Evolutionary conservation across 2,888 invertebrate species (phyloP), one percentile per base, ranked within the genome.

Genomic region (Idaea dimidiata): DNA sequence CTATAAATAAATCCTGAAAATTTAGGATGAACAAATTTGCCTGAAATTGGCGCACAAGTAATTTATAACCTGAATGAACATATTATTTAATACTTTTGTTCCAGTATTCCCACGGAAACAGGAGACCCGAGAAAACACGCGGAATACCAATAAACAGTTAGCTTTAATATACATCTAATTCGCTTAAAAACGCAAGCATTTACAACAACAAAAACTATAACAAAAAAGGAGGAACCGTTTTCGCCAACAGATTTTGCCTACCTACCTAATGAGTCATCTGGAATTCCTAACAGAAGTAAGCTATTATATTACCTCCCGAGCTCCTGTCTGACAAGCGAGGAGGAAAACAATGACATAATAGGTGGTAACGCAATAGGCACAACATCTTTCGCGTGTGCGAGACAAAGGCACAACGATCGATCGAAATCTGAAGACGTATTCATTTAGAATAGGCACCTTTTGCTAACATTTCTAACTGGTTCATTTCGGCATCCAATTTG

Each of bases 321-420:
- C 43, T 43, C 43, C 43, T 43, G 43, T 14, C 43, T 43, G 43
- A 43, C 43, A 43, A 14, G 43, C 7, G 43, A 43, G 43, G 43
- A 8, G 43, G 43, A 14, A 43, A 43, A 43, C 43, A 43, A 43
- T 43, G 43, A 43, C 43, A 43, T 43, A 43, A 43, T 43, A 43
- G 43, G 43, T 43, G 43, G 43, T 43, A 43, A 43, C 43, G 43
- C 43, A 43, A 33, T 16, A 17, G 17, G 55, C 55, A 17, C 43
- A 43, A 43, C 43, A 43, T 43, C 43, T 74, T 78, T 77, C 72
- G 77, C 77, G 65, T 67, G 72, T 72, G 67, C 71, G 74, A 77
- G 76, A 80, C 81, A 80, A 81, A 72, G 70, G 62, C 10, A 59
- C 59, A 62, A 59, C 72, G 68, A 73, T 67, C 58, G 60, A 16